Base-by-base conservation (phyloP, 1,140 invertebrate genomes). In the Acromyrmex charruanus region DNA sequence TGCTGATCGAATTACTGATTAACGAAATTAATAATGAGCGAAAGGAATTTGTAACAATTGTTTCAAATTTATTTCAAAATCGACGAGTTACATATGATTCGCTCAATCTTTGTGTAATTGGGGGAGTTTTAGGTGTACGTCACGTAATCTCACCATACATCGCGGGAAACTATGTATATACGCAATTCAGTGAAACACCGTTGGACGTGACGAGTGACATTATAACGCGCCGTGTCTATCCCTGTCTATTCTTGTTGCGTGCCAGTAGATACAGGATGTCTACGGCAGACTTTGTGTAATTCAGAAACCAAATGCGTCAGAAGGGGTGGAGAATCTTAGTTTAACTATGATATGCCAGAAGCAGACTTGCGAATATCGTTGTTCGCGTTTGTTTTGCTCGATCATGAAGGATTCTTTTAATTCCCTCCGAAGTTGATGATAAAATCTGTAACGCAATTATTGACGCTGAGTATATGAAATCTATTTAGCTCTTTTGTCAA, bases 141-240 rank as follows among this genome's bases (percentile, higher is more conserved):
- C 10, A 18, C 35, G 9, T n/a, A 28, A 49, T 74, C 35, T 72
- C 35, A 63, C 39, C 69, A 75, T 72, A 59, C 61, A 14, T 25
- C 59, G 66, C 71, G 77, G 79, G 85, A 79, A 86, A 85, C 87
- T 90, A 61, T 44, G 39, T 44, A 44, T 44, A 44, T 74, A 68
- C 74, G 77, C 86, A 58, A 86, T 75, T 65, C 86, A 58, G 65
- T 79, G 72, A 88, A 92, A 87, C 91, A 89, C 91, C 91, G 90
- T 92, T 87, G 92, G 88, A 93, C 87, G 86, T 91, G 92, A 93
- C 92, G 90, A 88, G 90, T 92, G 93, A 94, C 90, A 92, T 93
- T 93, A 91, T 91, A 91, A 92, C 90, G 87, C 87, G 68, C 87
- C 75, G n/a, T 55, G 90, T 90, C 75, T 91, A 79, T 79, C 44